Conservation (phyloP, 2,797 vertebrate species). For the Semotilus atromaculatus region DNA sequence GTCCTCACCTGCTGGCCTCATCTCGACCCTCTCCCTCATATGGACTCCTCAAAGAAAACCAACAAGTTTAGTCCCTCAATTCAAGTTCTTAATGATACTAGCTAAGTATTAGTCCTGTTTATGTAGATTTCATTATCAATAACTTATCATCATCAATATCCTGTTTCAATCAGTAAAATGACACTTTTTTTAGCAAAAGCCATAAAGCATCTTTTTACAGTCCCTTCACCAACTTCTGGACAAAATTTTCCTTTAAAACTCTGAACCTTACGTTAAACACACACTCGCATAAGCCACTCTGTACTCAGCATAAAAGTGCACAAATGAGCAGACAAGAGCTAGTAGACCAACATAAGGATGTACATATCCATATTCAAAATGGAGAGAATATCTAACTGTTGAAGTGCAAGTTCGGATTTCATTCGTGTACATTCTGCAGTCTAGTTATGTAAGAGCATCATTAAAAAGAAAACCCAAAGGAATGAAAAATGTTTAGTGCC, state of each 20-base stretch:
- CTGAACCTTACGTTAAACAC: slow-evolving; percentile 33
- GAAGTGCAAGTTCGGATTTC: not conserved
- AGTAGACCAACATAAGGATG: not conserved
- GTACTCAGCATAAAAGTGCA: not conserved
- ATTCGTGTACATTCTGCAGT: not conserved
- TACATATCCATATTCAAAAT: not conserved
- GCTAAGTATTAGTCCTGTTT: slow-evolving; percentile 25
- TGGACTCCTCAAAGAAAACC: slow-evolving; percentile 70
- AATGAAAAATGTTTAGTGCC: not conserved
- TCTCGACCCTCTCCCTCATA: slow-evolving; percentile 69
- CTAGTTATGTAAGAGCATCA: not conserved
- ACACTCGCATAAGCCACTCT: slow-evolving; percentile 13
- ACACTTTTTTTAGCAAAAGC: slow-evolving; percentile 35
- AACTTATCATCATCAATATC: not conserved
- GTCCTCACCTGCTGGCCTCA: slow-evolving; percentile 71
- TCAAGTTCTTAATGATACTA: slow-evolving; percentile 40
- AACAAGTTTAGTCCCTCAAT: slow-evolving; percentile 67
- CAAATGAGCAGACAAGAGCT: not conserved
- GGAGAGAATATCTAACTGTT: not conserved
- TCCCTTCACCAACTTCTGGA: slow-evolving; percentile 57
- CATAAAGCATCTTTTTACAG: slow-evolving; percentile 41
- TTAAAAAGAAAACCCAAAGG: not conserved
- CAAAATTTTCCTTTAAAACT: slow-evolving; percentile 21
- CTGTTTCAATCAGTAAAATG: not conserved
- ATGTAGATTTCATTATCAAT: not conserved